phyloP scores from a whole-genome alignment of 1,140 invertebrate species.

The Kradibia gibbosae region DNA sequence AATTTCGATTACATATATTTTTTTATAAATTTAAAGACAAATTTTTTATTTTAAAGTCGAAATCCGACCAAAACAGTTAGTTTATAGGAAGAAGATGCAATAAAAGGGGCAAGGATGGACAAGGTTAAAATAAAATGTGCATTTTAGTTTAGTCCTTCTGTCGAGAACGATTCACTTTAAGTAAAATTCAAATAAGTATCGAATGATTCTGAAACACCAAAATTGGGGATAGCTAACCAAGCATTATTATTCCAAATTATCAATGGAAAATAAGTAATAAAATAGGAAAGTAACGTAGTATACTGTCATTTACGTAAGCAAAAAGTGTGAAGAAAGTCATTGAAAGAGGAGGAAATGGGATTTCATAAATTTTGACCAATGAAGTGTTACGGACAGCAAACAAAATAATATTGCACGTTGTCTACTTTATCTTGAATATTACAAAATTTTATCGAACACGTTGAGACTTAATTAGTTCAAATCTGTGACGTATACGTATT shows the following conservation, averaged over 20 bases:
- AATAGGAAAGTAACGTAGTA: not conserved
- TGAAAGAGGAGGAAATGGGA: not conserved
- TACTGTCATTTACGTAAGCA: not conserved
- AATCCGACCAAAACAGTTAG: too few species aligned
- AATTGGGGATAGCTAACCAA: not conserved
- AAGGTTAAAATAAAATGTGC: too few species aligned
- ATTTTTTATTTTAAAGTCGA: too few species aligned
- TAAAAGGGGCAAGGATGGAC: too few species aligned
- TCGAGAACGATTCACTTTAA: too few species aligned
- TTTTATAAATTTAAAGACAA: too few species aligned
- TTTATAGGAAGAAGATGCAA: too few species aligned
- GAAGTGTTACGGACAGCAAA: not conserved
- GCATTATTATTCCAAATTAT: not conserved
- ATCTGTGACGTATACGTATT: not conserved
- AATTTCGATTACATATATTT: too few species aligned
- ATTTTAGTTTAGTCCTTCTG: too few species aligned
- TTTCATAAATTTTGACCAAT: constrained; percentile 33
- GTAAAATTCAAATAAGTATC: constrained; percentile 40
- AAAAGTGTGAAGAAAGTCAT: not conserved
- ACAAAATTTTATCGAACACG: constrained; percentile 26
- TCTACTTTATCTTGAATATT: not conserved
- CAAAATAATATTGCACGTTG: constrained; percentile 5
- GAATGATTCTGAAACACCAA: constrained; percentile 10
- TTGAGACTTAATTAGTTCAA: not conserved
- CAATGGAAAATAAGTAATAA: constrained; percentile 6